Evolutionary conservation across 2,888 invertebrate genomes (phyloP).

Genomic region (Adineta ricciae): DNA sequence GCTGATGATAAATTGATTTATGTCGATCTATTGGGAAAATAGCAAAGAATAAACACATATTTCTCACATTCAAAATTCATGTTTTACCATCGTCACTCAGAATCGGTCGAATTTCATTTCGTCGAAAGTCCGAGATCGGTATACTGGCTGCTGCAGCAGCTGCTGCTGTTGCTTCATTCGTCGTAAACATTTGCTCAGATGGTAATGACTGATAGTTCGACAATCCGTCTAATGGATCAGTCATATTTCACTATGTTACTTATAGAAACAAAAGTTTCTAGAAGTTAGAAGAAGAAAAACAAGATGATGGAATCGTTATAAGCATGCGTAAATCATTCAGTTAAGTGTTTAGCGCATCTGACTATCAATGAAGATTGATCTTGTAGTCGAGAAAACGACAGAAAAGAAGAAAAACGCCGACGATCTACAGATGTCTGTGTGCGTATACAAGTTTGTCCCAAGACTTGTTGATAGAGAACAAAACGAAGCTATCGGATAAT

Average conservation of each 20-base stretch:
- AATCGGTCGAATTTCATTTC: neutral
- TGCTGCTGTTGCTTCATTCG: neutral
- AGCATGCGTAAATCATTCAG: neutral
- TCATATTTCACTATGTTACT: neutral
- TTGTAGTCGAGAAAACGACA: neutral
- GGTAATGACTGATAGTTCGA: neutral
- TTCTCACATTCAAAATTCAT: neutral
- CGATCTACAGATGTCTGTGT: neutral
- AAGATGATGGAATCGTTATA: neutral
- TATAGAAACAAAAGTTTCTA: no score
- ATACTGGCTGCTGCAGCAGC: neutral
- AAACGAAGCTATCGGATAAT: neutral
- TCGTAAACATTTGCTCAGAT: neutral
- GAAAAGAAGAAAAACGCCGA: neutral
- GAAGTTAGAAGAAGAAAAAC: neutral
- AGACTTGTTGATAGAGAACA: neutral
- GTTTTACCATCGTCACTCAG: neutral
- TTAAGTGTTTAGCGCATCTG: neutral
- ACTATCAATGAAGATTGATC: neutral
- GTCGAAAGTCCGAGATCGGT: constrained; percentile 1
- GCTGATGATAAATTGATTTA: neutral
- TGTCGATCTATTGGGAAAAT: neutral
- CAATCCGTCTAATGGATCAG: neutral
- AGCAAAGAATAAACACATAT: neutral
- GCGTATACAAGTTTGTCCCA: neutral